Base-by-base conservation (phyloP, 2,888 invertebrate genomes). In the Pocota personata region DNA sequence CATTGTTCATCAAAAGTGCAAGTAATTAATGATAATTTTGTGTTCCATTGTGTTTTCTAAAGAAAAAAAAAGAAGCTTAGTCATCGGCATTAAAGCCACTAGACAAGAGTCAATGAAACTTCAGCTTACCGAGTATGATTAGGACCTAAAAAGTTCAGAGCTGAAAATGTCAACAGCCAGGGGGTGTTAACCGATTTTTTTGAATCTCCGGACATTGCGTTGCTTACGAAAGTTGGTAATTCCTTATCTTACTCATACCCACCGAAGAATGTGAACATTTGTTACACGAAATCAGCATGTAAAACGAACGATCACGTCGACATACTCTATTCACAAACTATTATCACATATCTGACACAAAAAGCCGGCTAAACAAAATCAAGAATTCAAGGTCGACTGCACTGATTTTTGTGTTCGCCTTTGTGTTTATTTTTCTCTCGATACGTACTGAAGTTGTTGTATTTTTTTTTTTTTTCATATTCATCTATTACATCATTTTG, bases 311-410 rank as follows among this genome's bases (percentile, higher is more conserved):
- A 67, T 43, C 19, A 40, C 19, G 14, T 52, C 21, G 72, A 16
- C 19, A 10, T 35, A 10, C 58, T 79, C 30, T 83, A 32, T 62
- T 67, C 48, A 40, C 14, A 52, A 64, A 52, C 64, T 80, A 84
- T 84, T 80, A 79, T 75, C 80, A 83, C 66, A 84, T 55, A 58
- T 62, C 60, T 71, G 52, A 60, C 55, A 82, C 82, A 82, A 86
- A 86, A 86, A 75, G 82, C 86, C 86, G 86, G 86, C 82, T 80
- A 84, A 84, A 84, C 84, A 77, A 86, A 82, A 66, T 66, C 71
- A 40, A 66, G 88, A 88, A 89, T 91, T 91, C 91, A 91, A 91
- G 91, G 91, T 91, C 91, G 91, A 82, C 76, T 73, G 71, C 75
- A 71, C 46, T 46, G 40, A 57, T 48, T 58, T 52, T 76, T 58